Evolutionary conservation across 2,888 invertebrate genomes (phyloP).

Genomic region (Apoda limacodes): DNA sequence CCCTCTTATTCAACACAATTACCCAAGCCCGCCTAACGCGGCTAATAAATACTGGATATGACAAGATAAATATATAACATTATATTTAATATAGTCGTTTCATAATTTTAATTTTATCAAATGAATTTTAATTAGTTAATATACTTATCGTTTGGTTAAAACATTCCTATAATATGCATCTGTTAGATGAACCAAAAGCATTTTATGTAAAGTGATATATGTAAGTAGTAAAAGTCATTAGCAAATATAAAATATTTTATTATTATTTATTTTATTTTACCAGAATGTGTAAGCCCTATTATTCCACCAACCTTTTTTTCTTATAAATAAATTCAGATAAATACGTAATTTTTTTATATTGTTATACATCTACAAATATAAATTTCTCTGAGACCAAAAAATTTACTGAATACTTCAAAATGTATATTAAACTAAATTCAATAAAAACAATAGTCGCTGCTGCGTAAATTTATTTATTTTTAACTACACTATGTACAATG

Average conservation of each 20-base stretch:
- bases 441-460: constrained; percentile 4
- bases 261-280: too few relatives aligned
- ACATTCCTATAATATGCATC: constrained; percentile 62
- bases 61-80: too few relatives aligned
- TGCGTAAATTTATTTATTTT: constrained; percentile 2
- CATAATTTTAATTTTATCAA: constrained; percentile 11
- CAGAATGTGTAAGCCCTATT: too few relatives aligned
- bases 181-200: too few relatives aligned
- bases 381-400: too few relatives aligned
- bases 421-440: neutral
- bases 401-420: too few relatives aligned
- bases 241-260: constrained; percentile 28
- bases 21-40: constrained; percentile 52
- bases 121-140: constrained; percentile 18
- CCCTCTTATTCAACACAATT: constrained; percentile 55
- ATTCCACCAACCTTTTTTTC: constrained; percentile 11
- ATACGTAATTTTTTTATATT: constrained; percentile 2
- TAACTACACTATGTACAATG: constrained; percentile 12
- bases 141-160: constrained; percentile 36
- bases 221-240: constrained; percentile 58
- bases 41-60: constrained; percentile 66
- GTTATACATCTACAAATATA: constrained; percentile 4
- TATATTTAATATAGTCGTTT: too few relatives aligned
- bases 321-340: constrained; percentile 2
- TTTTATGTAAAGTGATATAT: constrained; percentile 29